These are phyloP conservation scores for Melitaea cinxia DNA, from an alignment of 1,140 invertebrate species.

Conservation along the genomic window DNA sequence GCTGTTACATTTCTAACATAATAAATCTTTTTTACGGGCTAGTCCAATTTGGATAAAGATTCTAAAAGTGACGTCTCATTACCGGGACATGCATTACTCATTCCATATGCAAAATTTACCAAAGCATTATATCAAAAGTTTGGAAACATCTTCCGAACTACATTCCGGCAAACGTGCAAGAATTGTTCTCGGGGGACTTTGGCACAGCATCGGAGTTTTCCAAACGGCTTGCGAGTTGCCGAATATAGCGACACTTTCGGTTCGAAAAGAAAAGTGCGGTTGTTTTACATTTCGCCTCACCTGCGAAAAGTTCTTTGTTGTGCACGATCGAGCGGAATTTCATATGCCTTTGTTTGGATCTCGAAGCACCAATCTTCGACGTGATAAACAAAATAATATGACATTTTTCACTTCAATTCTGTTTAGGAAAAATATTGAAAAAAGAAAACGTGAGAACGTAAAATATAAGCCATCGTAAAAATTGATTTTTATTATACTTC, in stretches of 20 bases:
- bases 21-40: neutral
- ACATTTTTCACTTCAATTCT: slow-evolving; percentile 7
- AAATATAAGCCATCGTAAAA: no score
- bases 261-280: slow-evolving; percentile 39
- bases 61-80: neutral
- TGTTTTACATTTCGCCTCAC: slow-evolving; percentile 41
- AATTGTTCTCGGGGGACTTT: slow-evolving; percentile 42
- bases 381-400: slow-evolving; percentile 17
- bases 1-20: neutral
- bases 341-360: slow-evolving; percentile 27
- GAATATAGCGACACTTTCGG: slow-evolving; percentile 44
- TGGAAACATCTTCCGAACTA: slow-evolving; percentile 35
- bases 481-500: no score
- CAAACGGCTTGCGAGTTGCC: slow-evolving; percentile 47
- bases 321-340: slow-evolving; percentile 15
- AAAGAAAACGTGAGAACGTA: no score
- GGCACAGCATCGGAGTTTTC: slow-evolving; percentile 43
- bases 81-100: slow-evolving; percentile 8
- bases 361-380: slow-evolving; percentile 6
- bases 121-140: slow-evolving; percentile 42
- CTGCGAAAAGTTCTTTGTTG: slow-evolving; percentile 28
- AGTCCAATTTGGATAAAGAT: neutral
- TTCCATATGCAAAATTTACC: slow-evolving; percentile 38
- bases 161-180: slow-evolving; percentile 32
- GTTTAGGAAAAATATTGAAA: neutral